Percentiles rank a stretch among this genome's conserved stretches.
Conservation (phyloP, 1,140 invertebrate species). For the Ips typographus region DNA sequence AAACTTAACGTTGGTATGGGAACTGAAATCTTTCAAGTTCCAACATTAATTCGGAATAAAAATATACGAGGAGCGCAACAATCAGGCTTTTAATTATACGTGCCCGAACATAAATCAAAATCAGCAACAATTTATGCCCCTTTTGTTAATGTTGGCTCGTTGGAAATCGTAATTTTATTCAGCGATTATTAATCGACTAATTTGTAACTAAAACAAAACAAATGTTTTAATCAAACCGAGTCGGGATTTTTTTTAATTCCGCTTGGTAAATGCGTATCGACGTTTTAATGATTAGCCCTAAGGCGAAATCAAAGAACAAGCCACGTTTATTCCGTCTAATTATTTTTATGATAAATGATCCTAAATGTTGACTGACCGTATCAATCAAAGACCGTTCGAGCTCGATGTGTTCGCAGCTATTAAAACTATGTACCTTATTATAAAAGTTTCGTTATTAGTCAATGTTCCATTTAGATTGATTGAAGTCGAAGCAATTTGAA, state of each 20-base stretch:
- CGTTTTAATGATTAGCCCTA: constrained; percentile 28
- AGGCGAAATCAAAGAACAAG: constrained; percentile 23
- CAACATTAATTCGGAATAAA: too few relatives aligned
- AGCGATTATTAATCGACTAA: constrained; percentile 23
- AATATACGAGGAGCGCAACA: neutral
- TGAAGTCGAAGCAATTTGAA: neutral
- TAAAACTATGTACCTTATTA: constrained; percentile 32
- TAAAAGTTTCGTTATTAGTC: constrained; percentile 31
- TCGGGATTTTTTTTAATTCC: constrained; percentile 22
- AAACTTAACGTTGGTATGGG: too few relatives aligned
- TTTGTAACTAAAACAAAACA: constrained; percentile 30
- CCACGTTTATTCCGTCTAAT: constrained; percentile 30
- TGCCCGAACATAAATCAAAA: constrained; percentile 18
- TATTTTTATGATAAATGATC: constrained; percentile 36
- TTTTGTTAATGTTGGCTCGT: constrained; percentile 7
- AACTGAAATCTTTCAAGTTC: too few relatives aligned
- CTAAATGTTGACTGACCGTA: constrained; percentile 26
- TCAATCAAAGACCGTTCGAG: constrained; percentile 28
- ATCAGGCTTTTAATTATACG: constrained; percentile 7
- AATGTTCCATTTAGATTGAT: constrained; percentile 16
- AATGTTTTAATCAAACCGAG: constrained; percentile 27
- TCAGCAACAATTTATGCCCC: constrained; percentile 17
- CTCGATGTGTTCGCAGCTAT: constrained; percentile 19
- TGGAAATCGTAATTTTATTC: constrained; percentile 26
- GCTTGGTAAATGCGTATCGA: constrained; percentile 22